A percentile compares a stretch with the other conserved stretches of the same genome.
These are phyloP conservation scores for Craterocephalus amniculus DNA, from an alignment of 2,797 vertebrate species.

Conservation along the genomic window DNA sequence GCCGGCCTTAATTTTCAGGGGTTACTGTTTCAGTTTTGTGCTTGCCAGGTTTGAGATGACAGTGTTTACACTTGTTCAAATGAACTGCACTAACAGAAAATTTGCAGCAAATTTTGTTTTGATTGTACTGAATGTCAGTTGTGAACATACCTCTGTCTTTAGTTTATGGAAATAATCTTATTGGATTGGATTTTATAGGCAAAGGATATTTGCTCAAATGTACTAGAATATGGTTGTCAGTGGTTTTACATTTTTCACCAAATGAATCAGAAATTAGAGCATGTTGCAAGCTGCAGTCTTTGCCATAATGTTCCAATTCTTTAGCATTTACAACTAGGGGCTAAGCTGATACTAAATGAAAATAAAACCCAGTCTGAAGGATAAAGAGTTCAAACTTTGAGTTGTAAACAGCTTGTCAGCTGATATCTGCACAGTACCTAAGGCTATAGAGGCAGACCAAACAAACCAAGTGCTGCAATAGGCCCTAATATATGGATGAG, in stretches of 20 bases:
- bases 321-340: background rate
- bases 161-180: background rate
- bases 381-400: background rate
- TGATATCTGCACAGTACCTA: background rate
- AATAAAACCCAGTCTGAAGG: background rate
- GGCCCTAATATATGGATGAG: background rate
- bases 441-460: background rate
- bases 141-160: background rate
- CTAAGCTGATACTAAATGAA: slow-evolving; percentile 1
- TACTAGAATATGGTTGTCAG: background rate
- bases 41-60: background rate
- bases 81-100: background rate
- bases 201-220: background rate
- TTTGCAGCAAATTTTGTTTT: background rate
- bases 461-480: background rate
- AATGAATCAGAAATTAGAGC: background rate
- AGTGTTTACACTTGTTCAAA: background rate
- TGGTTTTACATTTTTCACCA: no score
- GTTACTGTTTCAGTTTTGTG: background rate
- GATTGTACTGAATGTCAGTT: background rate
- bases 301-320: background rate
- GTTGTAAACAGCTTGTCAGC: background rate
- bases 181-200: background rate
- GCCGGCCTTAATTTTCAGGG: background rate
- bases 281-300: background rate